These are phyloP conservation scores for Nasonia vitripennis DNA, from an alignment of 1,140 invertebrate genomes.

Conservation along the genomic window DNA sequence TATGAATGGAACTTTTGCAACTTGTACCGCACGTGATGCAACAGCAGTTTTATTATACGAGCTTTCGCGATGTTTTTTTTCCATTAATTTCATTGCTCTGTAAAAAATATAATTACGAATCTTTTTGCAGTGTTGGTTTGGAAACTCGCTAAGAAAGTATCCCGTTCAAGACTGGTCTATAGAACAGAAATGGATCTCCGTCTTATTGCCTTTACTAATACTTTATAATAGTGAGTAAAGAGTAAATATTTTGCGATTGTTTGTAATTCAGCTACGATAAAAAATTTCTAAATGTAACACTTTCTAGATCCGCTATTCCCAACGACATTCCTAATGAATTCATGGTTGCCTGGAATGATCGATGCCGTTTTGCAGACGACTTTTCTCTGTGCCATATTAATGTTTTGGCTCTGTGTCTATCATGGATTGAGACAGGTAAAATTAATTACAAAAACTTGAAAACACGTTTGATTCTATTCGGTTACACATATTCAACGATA, in stretches of 20 bases:
- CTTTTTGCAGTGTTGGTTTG: conserved; percentile 90
- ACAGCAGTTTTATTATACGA: too few relatives aligned
- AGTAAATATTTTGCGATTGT: background rate
- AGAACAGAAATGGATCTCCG: conserved; percentile 97
- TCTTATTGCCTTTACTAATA: conserved; percentile 91
- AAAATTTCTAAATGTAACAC: conserved; percentile 41
- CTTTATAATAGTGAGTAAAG: conserved; percentile 90
- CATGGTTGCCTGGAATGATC: conserved; percentile 92
- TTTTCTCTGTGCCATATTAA: conserved; percentile 89
- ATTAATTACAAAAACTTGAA: background rate
- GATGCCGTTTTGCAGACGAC: conserved; percentile 93
- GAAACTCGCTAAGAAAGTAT: conserved; percentile 91
- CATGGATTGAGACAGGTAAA: conserved; percentile 93
- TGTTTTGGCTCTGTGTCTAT: conserved; percentile 97
- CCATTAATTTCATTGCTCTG: conserved; percentile 1
- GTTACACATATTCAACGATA: conserved; percentile 7
- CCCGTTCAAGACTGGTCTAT: conserved; percentile 96
- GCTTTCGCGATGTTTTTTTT: background rate
- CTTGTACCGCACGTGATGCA: too few relatives aligned
- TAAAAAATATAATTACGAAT: conserved; percentile 35
- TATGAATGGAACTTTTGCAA: too few relatives aligned
- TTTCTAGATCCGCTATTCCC: conserved; percentile 94
- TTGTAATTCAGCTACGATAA: conserved; percentile 30
- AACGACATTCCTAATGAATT: conserved; percentile 90
- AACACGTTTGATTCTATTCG: conserved; percentile 14